Conservation (phyloP, 2,888 invertebrate species). For the Diaprepes abbreviatus region DNA sequence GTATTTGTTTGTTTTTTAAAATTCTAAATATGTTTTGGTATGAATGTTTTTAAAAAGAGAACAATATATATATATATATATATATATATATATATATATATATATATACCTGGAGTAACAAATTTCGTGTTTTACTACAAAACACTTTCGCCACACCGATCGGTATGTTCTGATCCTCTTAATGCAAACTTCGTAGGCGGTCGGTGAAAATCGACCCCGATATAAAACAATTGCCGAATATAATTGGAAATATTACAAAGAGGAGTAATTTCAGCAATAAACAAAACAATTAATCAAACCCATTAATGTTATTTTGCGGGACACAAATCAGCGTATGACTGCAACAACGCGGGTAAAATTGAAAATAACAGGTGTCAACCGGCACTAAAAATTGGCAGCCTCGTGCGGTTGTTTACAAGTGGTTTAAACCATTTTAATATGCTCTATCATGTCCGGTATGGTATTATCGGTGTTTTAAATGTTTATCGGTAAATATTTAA, state of each 20-base stretch:
- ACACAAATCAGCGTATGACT: slow-evolving; percentile 60
- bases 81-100: no score
- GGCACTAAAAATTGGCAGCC: slow-evolving; percentile 34
- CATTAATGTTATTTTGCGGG: slow-evolving; percentile 65
- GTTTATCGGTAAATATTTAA: not conserved
- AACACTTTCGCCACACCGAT: no score
- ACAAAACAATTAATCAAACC: slow-evolving; percentile 68
- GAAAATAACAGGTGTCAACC: slow-evolving; percentile 67
- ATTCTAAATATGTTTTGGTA: no score
- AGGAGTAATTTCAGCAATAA: slow-evolving; percentile 58
- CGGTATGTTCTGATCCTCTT: no score
- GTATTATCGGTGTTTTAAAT: slow-evolving; percentile 18
- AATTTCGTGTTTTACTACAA: no score
- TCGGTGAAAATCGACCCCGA: not conserved
- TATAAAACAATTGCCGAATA: slow-evolving; percentile 4
- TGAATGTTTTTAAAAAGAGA: no score
- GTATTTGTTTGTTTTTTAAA: no score
- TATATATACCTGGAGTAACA: no score
- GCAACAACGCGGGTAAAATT: slow-evolving; percentile 64
- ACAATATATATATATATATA: no score
- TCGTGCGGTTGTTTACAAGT: slow-evolving; percentile 43
- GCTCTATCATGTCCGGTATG: slow-evolving; percentile 16
- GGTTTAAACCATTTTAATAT: slow-evolving; percentile 42
- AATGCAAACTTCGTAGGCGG: no score
- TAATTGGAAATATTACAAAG: slow-evolving; percentile 21